Evolutionary conservation across 2,888 invertebrate genomes (phyloP), one percentile per base, ranked within the genome.

Genomic region (Rugalucina vietnamica): DNA sequence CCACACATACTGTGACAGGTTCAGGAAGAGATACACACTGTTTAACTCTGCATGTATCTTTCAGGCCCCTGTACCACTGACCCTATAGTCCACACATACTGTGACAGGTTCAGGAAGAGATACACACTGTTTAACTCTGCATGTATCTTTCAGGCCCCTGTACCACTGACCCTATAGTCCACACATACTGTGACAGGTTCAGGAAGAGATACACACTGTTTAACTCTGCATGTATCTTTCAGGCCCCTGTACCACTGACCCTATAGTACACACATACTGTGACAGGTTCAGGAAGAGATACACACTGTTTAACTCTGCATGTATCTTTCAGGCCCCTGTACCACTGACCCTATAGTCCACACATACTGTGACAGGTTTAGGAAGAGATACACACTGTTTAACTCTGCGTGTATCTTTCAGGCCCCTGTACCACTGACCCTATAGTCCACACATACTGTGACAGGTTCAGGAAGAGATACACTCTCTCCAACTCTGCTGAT

Each of bases 81-180:
- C 60, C 73, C 69, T 0, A 49, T 81, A 29, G 21, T 75, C 8
- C 76, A 83, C 12, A 70, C 43, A 4, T 54, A 73, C n/a, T 86
- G 86, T 49, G 81, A 81, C 24, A 69, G 49, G n/a, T 73, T 78
- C 65, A 39, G n/a, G 21, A 77, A 73, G 39, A 34, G 32, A 21
- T 86, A n/a, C 37, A 75, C 43, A 65, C 70, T 24, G 50, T 81
- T 14, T 21, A 32, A 14, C 72, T 80, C 34, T 5, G 18, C 71
- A n/a, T n/a, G n/a, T n/a, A n/a, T n/a, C n/a, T 80, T 32, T 18
- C 34, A 86, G 86, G 86, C 4, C 78, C 81, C 1, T 86, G 86
- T 72, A 70, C 74, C n/a, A 78, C 37, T 27, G 60, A 76, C 60
- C 73, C 69, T 0, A 49, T 81, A 29, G 21, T 75, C 8, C 76